Evolutionary conservation across 2,797 vertebrate species (phyloP).

Genomic region (Pristis pectinata): DNA sequence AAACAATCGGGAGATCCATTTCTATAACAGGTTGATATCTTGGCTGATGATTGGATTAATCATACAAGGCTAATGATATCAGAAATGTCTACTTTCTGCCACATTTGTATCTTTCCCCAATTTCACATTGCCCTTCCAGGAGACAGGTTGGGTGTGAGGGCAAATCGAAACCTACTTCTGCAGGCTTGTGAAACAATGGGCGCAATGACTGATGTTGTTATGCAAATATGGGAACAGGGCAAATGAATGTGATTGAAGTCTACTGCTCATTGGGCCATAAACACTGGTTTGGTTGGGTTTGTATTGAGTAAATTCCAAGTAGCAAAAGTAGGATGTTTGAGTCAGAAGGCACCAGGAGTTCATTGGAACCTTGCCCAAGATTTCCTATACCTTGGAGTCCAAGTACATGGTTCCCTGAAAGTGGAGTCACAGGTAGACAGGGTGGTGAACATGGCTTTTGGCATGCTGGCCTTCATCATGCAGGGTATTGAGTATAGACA

Average conservation of each 20-base stretch:
- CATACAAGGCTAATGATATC: not conserved
- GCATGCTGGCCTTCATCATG: too few species aligned
- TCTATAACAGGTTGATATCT: not conserved
- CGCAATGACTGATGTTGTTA: not conserved
- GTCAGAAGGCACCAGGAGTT: not conserved
- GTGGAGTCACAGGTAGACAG: too few species aligned
- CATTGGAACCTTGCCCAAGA: not conserved
- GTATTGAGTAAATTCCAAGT: not conserved
- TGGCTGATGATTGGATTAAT: not conserved
- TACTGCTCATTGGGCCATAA: not conserved
- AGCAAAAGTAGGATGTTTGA: not conserved
- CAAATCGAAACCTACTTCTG: too few species aligned
- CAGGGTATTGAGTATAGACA: too few species aligned
- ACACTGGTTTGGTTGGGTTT: not conserved
- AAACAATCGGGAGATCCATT: not conserved
- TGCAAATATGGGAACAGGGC: not conserved
- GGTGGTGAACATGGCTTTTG: too few species aligned
- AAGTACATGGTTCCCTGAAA: too few species aligned
- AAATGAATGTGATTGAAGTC: not conserved
- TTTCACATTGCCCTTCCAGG: not conserved
- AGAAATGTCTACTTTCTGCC: not conserved
- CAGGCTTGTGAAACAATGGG: not conserved
- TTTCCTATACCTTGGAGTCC: too few species aligned
- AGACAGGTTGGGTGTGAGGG: too few species aligned
- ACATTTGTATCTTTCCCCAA: not conserved